These are phyloP conservation scores for Amiota mariae DNA, from an alignment of 2,888 invertebrate species.

Conservation along the genomic window DNA sequence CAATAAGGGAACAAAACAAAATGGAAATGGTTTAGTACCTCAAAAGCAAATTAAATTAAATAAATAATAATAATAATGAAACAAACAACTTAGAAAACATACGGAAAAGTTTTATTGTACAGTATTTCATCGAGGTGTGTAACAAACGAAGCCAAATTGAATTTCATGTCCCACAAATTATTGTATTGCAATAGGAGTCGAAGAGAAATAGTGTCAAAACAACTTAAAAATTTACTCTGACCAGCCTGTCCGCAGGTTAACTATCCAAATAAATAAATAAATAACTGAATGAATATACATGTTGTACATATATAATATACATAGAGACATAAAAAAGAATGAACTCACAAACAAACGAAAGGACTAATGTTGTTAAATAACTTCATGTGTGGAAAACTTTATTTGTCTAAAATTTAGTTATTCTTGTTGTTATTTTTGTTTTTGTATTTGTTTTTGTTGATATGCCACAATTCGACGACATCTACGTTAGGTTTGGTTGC, in stretches of 20 bases:
- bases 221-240: background rate
- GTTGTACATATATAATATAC: too few relatives aligned
- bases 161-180: background rate
- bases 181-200: background rate
- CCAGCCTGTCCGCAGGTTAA: slow-evolving; percentile 5
- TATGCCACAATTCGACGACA: slow-evolving; percentile 1
- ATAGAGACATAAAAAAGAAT: too few relatives aligned
- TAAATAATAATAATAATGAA: slow-evolving; percentile 13
- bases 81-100: background rate
- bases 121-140: background rate
- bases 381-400: background rate
- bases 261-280: slow-evolving; percentile 10
- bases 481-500: background rate
- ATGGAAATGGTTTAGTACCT: background rate
- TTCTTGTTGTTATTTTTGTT: too few relatives aligned
- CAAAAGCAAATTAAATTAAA: slow-evolving; percentile 14
- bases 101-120: background rate
- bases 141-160: slow-evolving; percentile 4
- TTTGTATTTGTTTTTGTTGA: background rate
- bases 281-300: background rate
- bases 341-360: too few relatives aligned
- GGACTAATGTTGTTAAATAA: too few relatives aligned
- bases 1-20: background rate
- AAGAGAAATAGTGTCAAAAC: slow-evolving; percentile 4
- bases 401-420: background rate